Evolutionary conservation across 1,140 invertebrate species (phyloP).

Genomic region (Drosophila baimaii): DNA sequence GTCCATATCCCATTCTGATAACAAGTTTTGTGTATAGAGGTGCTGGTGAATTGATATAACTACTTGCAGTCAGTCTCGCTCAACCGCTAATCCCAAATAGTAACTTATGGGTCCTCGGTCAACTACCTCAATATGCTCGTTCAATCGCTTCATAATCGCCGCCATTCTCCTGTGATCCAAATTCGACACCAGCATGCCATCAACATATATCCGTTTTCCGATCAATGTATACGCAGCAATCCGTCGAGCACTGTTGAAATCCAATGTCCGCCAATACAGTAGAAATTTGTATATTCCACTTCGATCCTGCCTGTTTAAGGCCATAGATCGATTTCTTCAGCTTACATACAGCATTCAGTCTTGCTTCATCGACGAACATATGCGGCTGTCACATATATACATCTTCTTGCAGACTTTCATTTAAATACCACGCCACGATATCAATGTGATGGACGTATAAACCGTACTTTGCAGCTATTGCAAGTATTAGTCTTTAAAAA

Average conservation of each 20-base stretch:
- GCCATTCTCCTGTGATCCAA: not conserved
- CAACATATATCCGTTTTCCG: slow-evolving; percentile 2
- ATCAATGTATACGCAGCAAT: slow-evolving; percentile 1
- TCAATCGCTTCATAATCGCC: not conserved
- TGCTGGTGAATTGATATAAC: not conserved
- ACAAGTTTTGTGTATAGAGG: not conserved
- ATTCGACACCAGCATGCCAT: not conserved
- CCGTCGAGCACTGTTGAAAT: slow-evolving; percentile 5
- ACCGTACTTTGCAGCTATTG: not conserved
- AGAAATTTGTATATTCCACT: slow-evolving; percentile 1
- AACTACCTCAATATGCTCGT: not conserved
- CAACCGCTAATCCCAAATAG: not conserved
- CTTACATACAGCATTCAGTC: not conserved
- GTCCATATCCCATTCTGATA: not conserved
- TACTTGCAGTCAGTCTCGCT: too few relatives aligned
- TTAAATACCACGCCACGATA: slow-evolving; percentile 2
- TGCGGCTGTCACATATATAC: not conserved
- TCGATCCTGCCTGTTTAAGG: not conserved
- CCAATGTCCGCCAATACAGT: slow-evolving; percentile 1
- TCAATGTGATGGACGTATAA: not conserved
- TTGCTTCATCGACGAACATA: not conserved
- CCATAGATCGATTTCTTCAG: slow-evolving; percentile 3
- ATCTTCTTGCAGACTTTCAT: not conserved
- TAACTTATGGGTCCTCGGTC: not conserved
- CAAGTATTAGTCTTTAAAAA: not conserved